These are phyloP conservation scores for Morpho deidamia DNA, from an alignment of 2,888 invertebrate genomes.

Conservation along the genomic window DNA sequence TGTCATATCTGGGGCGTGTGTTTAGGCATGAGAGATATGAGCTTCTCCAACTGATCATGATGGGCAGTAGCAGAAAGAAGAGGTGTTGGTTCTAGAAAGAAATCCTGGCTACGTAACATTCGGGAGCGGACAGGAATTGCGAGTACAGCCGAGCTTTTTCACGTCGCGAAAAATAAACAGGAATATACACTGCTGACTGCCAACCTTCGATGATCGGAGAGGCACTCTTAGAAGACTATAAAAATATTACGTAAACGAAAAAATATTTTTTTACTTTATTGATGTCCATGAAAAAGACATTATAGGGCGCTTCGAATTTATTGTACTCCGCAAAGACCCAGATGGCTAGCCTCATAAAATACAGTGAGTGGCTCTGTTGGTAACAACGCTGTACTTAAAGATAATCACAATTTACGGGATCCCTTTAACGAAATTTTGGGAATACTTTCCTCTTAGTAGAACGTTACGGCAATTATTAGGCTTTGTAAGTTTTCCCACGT, in stretches of 20 bases:
- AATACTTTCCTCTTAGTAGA: conserved; percentile 52
- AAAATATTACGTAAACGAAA: not conserved
- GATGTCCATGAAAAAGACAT: conserved; percentile 73
- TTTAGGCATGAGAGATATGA: no score
- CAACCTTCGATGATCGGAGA: no score
- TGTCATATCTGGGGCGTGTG: no score
- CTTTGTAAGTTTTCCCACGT: conserved; percentile 40
- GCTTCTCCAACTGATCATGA: no score
- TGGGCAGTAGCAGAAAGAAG: no score
- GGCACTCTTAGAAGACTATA: no score
- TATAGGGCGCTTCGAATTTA: conserved; percentile 72
- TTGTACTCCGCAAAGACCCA: conserved; percentile 67
- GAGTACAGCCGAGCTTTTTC: no score
- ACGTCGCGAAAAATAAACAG: no score
- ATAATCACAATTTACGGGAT: conserved; percentile 75
- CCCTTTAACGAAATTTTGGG: conserved; percentile 53
- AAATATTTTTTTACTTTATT: not conserved
- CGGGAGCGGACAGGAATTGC: no score
- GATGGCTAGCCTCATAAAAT: conserved; percentile 76
- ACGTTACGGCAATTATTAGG: conserved; percentile 60
- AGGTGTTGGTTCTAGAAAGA: no score
- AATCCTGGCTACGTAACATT: no score
- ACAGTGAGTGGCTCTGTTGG: conserved; percentile 68
- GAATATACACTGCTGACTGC: no score
- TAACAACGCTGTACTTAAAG: conserved; percentile 68